phyloP scores from a whole-genome alignment of 2,888 invertebrate genomes.

The Eupeodes latifasciatus region DNA sequence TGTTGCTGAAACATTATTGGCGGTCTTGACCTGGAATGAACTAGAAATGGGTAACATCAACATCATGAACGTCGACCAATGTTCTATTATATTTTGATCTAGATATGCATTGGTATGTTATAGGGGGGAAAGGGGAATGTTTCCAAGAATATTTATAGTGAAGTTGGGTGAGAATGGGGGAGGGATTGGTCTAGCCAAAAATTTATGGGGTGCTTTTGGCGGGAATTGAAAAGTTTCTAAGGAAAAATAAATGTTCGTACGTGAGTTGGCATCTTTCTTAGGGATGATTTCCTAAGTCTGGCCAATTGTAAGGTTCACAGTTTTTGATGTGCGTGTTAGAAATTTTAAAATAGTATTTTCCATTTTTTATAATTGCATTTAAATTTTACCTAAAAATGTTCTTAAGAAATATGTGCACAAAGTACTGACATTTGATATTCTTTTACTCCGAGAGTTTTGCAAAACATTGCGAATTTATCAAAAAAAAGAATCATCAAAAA shows the following conservation, averaged over 20 bases:
- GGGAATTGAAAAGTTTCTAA: background rate
- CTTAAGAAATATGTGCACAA: too few relatives aligned
- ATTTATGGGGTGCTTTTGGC: constrained; percentile 6
- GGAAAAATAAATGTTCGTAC: background rate
- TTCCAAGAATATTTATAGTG: constrained; percentile 5
- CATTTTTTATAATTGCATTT: too few relatives aligned
- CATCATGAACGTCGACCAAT: background rate
- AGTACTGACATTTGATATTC: too few relatives aligned
- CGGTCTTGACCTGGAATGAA: constrained; percentile 49
- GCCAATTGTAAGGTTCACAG: too few relatives aligned
- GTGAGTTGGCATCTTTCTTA: background rate
- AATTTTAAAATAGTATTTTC: too few relatives aligned
- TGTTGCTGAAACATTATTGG: constrained; percentile 65
- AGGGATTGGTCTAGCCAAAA: constrained; percentile 6
- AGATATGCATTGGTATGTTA: constrained; percentile 13
- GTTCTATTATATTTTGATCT: constrained; percentile 13
- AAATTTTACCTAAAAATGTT: too few relatives aligned
- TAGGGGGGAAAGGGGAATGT: background rate
- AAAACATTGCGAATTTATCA: too few relatives aligned
- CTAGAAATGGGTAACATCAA: constrained; percentile 36
- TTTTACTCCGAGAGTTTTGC: too few relatives aligned
- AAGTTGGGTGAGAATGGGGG: background rate
- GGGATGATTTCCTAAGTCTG: too few relatives aligned
- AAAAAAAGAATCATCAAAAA: too few relatives aligned
- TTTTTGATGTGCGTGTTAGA: too few relatives aligned